Percentiles rank a stretch among this genome's conserved stretches.
phyloP scores from a whole-genome alignment of 2,113 vertebrate species.

The Bagarius yarrelli region DNA sequence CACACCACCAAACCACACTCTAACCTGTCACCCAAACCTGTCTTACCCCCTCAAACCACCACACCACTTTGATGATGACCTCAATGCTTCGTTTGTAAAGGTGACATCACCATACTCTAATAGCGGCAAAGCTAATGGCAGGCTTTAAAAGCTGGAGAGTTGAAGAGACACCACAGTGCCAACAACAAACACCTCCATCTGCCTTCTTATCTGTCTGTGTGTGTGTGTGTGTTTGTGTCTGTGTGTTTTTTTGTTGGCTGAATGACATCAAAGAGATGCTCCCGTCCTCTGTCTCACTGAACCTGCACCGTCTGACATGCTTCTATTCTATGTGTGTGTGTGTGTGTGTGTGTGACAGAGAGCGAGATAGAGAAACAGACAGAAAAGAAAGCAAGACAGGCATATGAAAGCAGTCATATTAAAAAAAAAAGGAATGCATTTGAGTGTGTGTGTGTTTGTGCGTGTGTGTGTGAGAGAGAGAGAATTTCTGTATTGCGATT shows the following conservation, averaged over 20 bases:
- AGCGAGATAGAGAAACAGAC: conserved; percentile 27
- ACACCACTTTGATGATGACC: neutral
- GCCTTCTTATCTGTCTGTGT: conserved; percentile 55
- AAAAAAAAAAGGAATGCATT: conserved; percentile 45
- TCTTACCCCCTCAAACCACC: neutral
- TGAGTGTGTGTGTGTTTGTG: conserved; percentile 14
- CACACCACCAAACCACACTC: neutral
- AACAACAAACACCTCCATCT: conserved; percentile 22
- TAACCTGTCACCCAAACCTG: neutral
- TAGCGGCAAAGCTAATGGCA: neutral
- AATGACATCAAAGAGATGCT: conserved; percentile 68
- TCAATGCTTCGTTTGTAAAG: neutral
- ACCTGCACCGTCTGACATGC: conserved; percentile 35
- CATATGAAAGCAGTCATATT: conserved; percentile 47
- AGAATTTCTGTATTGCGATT: neutral
- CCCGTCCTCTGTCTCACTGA: conserved; percentile 31
- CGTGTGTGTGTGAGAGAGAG: neutral
- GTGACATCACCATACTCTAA: neutral
- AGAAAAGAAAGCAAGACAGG: conserved; percentile 4
- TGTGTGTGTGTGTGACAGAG: neutral
- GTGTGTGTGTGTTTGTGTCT: conserved; percentile 57
- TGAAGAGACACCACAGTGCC: neutral
- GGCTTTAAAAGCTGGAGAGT: neutral
- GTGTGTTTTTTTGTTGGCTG: conserved; percentile 55
- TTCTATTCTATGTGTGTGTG: conserved; percentile 31